A percentile compares a stretch with the other conserved stretches of the same genome.
These are phyloP conservation scores for Chloroclystis v-ata DNA, from an alignment of 2,888 invertebrate genomes.

Conservation along the genomic window DNA sequence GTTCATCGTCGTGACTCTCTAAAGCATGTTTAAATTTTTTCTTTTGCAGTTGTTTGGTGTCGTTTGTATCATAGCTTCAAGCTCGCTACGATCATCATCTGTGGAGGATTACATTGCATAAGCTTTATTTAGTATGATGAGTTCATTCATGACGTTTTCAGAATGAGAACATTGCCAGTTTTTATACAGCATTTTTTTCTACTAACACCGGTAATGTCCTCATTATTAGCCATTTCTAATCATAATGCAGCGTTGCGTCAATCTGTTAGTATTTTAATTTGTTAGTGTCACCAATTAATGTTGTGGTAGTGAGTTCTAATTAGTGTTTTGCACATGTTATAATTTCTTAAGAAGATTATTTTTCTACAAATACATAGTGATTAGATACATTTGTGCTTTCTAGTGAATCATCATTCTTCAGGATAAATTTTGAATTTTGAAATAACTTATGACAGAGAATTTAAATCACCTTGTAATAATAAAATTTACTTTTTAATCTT, in stretches of 20 bases:
- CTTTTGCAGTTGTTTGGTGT: constrained; percentile 80
- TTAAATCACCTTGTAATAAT: too few species aligned
- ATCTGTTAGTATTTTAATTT: constrained; percentile 30
- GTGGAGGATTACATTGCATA: constrained; percentile 77
- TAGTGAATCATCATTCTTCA: constrained; percentile 15
- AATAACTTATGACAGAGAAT: too few species aligned
- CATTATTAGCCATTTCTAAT: constrained; percentile 28
- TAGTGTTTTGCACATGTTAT: constrained; percentile 38
- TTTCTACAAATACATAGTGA: constrained; percentile 44
- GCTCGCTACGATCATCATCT: constrained; percentile 80
- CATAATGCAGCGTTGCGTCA: constrained; percentile 29
- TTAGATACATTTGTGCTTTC: constrained; percentile 47
- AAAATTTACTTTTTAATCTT: not conserved
- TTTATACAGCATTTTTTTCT: constrained; percentile 11
- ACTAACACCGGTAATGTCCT: constrained; percentile 35
- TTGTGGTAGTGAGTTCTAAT: constrained; percentile 38
- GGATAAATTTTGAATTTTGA: constrained; percentile 12
- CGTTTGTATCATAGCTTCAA: constrained; percentile 78
- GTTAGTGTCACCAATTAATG: constrained; percentile 35
- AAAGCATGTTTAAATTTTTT: constrained; percentile 79
- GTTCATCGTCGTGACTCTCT: constrained; percentile 67
- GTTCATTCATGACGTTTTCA: constrained; percentile 35
- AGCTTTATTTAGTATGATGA: constrained; percentile 63
- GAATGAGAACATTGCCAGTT: constrained; percentile 20
- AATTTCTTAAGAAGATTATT: constrained; percentile 24